A percentile compares a stretch with the other conserved stretches of the same genome.
Evolutionary conservation across 2,888 invertebrate genomes (phyloP).

Genomic region (Strigamia crassipes): DNA sequence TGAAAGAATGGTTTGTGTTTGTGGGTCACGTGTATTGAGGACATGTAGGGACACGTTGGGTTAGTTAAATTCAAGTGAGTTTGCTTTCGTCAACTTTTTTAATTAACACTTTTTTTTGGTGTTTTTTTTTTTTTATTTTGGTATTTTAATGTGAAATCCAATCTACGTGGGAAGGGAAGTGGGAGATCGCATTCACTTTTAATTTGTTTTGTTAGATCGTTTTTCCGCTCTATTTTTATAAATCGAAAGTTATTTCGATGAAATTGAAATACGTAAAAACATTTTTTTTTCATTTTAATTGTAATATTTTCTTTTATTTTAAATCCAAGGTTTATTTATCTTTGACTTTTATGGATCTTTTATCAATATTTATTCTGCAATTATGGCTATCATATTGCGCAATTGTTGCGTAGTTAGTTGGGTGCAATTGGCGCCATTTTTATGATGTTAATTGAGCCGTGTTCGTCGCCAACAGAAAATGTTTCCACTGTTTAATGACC

Average conservation of each 20-base stretch:
- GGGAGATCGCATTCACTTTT: background rate
- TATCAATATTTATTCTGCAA: slow-evolving; percentile 24
- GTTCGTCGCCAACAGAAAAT: slow-evolving; percentile 23
- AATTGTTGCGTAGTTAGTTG: slow-evolving; percentile 10
- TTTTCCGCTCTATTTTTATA: no score
- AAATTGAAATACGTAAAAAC: no score
- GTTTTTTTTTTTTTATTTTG: background rate
- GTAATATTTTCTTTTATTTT: no score
- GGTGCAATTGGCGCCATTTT: slow-evolving; percentile 34
- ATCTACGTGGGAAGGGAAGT: background rate
- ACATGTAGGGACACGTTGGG: slow-evolving; percentile 17
- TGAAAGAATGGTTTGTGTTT: slow-evolving; percentile 13
- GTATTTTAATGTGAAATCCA: background rate
- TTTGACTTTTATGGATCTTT: background rate
- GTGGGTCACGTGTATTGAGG: slow-evolving; percentile 26
- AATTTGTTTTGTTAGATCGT: background rate
- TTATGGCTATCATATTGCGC: background rate
- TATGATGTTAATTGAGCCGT: slow-evolving; percentile 35
- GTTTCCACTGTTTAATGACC: slow-evolving; percentile 32
- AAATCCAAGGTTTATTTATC: background rate
- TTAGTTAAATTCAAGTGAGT: background rate
- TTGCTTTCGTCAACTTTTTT: background rate
- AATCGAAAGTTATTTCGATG: no score
- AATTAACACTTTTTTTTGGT: background rate
- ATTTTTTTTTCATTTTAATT: no score